Evolutionary conservation across 2,113 vertebrate genomes (phyloP).

Genomic region (Phaetusa simplex): DNA sequence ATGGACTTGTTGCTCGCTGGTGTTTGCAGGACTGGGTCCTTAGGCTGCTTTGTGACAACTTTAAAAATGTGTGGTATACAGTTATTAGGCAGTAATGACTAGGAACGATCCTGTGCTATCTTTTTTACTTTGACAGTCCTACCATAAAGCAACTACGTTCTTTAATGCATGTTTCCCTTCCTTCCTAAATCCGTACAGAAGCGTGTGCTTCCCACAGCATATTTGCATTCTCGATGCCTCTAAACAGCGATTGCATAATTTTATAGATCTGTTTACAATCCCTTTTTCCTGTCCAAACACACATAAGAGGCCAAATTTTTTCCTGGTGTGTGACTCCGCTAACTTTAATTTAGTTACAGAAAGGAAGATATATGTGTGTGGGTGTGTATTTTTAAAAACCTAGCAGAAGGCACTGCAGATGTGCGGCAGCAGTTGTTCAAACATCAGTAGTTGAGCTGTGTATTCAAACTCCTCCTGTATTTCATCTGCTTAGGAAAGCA

Average conservation of each 20-base stretch:
- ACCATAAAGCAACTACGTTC: neutral
- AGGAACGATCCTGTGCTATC: neutral
- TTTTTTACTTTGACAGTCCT: neutral
- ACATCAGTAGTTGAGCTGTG: constrained; percentile 9
- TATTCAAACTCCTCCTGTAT: neutral
- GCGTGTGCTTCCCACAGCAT: neutral
- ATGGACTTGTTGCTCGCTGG: neutral
- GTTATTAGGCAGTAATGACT: neutral
- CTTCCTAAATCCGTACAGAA: neutral
- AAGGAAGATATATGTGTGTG: constrained; percentile 11
- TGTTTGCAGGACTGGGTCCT: neutral
- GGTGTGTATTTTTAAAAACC: constrained; percentile 6
- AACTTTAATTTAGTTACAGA: constrained; percentile 36
- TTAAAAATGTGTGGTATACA: neutral
- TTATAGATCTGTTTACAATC: constrained; percentile 37
- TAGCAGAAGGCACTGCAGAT: constrained; percentile 35
- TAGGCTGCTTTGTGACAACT: neutral
- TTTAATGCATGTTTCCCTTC: neutral
- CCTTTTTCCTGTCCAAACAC: constrained; percentile 31
- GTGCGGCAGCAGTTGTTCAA: neutral
- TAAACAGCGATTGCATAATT: constrained; percentile 2
- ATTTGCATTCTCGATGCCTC: constrained; percentile 32
- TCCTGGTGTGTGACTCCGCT: neutral
- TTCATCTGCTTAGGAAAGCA: neutral
- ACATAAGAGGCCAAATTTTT: neutral